Evolutionary conservation across 1,140 invertebrate species (phyloP).

Genomic region (Zaprionus lachaisei): DNA sequence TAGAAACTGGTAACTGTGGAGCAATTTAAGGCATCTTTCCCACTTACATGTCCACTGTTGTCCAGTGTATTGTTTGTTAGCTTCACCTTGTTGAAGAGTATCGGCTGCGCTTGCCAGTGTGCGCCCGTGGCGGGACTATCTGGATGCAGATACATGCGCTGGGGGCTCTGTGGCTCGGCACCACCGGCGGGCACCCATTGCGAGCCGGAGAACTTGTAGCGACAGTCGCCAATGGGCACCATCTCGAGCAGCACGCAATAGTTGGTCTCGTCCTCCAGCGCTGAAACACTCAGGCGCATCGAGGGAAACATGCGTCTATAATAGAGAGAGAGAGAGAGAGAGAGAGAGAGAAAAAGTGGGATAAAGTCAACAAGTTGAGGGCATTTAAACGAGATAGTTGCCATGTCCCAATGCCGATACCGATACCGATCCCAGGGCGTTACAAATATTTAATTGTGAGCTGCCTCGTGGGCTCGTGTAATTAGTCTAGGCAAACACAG

Average conservation of each 20-base stretch:
- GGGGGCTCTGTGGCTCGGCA: conserved; percentile 92
- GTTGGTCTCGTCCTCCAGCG: conserved; percentile 90
- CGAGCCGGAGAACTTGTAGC: conserved; percentile 89
- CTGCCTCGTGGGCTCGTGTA: conserved; percentile 70
- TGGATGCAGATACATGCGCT: conserved; percentile 92
- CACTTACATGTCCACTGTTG: conserved; percentile 92
- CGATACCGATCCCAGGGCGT: conserved; percentile 52
- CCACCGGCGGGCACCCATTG: conserved; percentile 93
- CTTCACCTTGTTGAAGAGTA: conserved; percentile 94
- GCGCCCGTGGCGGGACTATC: conserved; percentile 93
- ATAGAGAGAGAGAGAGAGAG: conserved; percentile 23
- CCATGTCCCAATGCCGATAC: not conserved
- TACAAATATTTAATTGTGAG: conserved; percentile 82
- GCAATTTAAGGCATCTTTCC: not conserved
- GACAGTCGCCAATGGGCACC: conserved; percentile 87
- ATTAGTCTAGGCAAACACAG: conserved; percentile 66
- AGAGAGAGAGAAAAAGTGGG: conserved; percentile 67
- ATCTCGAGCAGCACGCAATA: conserved; percentile 94
- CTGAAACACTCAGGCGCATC: conserved; percentile 88
- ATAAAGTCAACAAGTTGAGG: conserved; percentile 43
- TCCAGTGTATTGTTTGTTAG: conserved; percentile 95
- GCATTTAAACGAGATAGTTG: conserved; percentile 15
- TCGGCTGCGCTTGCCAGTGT: conserved; percentile 93
- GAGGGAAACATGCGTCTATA: conserved; percentile 95
- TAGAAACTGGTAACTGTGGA: conserved; percentile 3